These are phyloP conservation scores for Heliothis peltigera DNA, from an alignment of 2,888 invertebrate species.

Conservation along the genomic window DNA sequence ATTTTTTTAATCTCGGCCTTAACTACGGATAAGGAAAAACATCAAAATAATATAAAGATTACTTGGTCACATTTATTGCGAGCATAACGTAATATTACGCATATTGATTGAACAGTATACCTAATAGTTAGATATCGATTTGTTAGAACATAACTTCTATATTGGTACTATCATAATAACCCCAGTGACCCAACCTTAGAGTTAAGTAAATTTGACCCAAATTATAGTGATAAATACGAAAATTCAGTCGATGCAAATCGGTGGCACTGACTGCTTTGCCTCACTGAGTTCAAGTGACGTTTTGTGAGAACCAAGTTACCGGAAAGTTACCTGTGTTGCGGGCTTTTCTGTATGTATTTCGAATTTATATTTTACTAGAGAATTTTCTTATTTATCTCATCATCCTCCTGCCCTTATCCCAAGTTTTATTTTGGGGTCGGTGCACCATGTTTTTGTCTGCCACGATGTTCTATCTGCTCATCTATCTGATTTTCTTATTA, in stretches of 20 bases:
- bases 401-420: too few species aligned
- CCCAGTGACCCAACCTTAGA: slow-evolving; percentile 62
- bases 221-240: slow-evolving; percentile 61
- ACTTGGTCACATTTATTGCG: not conserved
- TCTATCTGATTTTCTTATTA: too few species aligned
- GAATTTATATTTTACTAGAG: not conserved
- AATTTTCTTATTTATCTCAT: too few species aligned
- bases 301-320: slow-evolving; percentile 19
- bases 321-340: slow-evolving; percentile 4
- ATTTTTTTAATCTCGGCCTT: not conserved
- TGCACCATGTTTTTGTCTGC: too few species aligned
- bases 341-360: slow-evolving; percentile 20
- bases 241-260: slow-evolving; percentile 71
- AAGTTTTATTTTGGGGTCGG: too few species aligned
- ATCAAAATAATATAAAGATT: slow-evolving; percentile 7
- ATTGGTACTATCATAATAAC: slow-evolving; percentile 65
- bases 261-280: slow-evolving; percentile 61
- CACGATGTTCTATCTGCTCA: too few species aligned
- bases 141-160: slow-evolving; percentile 26
- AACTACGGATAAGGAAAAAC: not conserved
- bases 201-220: slow-evolving; percentile 69
- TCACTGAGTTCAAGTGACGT: slow-evolving; percentile 35
- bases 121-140: slow-evolving; percentile 13
- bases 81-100: slow-evolving; percentile 4
- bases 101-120: slow-evolving; percentile 10